Percentiles rank a stretch among this genome's conserved stretches.
Evolutionary conservation across 2,888 invertebrate species (phyloP).

Genomic region (Neocrepidodera transversa): DNA sequence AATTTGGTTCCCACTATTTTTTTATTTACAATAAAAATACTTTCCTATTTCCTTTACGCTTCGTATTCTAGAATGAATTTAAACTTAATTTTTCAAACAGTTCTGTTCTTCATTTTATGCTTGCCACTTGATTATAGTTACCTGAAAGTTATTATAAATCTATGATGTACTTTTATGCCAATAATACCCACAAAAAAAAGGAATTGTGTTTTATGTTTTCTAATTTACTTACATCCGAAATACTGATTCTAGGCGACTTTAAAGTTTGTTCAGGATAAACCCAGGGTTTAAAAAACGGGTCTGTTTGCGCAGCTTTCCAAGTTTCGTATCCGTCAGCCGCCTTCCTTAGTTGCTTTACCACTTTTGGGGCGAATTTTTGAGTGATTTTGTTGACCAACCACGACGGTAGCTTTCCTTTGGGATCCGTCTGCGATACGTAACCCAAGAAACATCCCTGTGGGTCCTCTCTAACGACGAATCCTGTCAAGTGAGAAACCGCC

Average conservation of each 20-base stretch:
- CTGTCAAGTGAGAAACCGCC: slow-evolving; percentile 69
- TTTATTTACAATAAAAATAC: background rate
- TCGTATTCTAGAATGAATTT: background rate
- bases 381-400: slow-evolving; percentile 91
- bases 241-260: slow-evolving; percentile 71
- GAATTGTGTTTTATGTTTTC: background rate
- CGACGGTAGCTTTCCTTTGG: slow-evolving; percentile 83
- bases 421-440: slow-evolving; percentile 90
- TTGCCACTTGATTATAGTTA: background rate
- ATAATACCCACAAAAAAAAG: background rate
- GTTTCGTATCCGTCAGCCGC: slow-evolving; percentile 81
- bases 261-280: slow-evolving; percentile 82
- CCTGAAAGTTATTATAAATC: background rate
- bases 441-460: slow-evolving; percentile 77
- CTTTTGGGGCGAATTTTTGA: slow-evolving; percentile 85
- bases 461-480: slow-evolving; percentile 72
- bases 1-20: background rate
- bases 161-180: background rate
- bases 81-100: background rate
- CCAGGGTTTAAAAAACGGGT: slow-evolving; percentile 86
- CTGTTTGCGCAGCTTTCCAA: slow-evolving; percentile 80
- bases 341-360: slow-evolving; percentile 81
- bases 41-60: background rate
- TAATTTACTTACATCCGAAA: slow-evolving; percentile 70
- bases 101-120: background rate